Conservation (phyloP, 2,113 vertebrate species). For the Camelus bactrianus region DNA sequence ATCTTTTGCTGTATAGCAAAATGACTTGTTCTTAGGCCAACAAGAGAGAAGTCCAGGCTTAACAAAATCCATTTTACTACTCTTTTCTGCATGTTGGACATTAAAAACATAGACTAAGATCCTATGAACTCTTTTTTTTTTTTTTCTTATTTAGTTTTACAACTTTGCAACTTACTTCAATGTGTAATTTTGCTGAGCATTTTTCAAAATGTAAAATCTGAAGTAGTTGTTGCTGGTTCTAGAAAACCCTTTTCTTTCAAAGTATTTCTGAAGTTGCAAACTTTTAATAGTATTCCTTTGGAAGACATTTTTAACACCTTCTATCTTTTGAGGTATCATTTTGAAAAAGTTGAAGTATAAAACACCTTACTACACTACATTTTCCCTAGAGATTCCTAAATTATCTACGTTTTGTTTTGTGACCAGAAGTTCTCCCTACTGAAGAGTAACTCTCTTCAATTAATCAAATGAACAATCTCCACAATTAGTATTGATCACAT, state of each 20-base stretch:
- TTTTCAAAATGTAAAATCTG: constrained; percentile 50
- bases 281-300: background rate
- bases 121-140: no score
- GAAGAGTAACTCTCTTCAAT: background rate
- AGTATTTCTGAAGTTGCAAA: constrained; percentile 63
- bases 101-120: background rate
- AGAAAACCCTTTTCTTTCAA: constrained; percentile 19
- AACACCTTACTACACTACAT: background rate
- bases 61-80: constrained; percentile 28
- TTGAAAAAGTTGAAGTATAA: constrained; percentile 44
- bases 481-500: constrained; percentile 15
- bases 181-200: constrained; percentile 50
- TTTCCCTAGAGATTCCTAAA: constrained; percentile 15
- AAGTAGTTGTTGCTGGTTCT: constrained; percentile 12
- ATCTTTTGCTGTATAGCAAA: constrained; percentile 2
- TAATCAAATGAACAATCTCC: background rate
- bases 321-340: constrained; percentile 26
- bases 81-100: constrained; percentile 16
- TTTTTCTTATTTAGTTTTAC: constrained; percentile 44
- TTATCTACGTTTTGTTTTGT: background rate
- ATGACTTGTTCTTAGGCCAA: constrained; percentile 24
- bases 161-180: background rate
- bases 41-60: constrained; percentile 40
- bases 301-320: constrained; percentile 45
- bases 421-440: background rate